Percentiles rank a stretch among this genome's conserved stretches.
Evolutionary conservation across 2,888 invertebrate species (phyloP).

Genomic region (Idaea straminata): DNA sequence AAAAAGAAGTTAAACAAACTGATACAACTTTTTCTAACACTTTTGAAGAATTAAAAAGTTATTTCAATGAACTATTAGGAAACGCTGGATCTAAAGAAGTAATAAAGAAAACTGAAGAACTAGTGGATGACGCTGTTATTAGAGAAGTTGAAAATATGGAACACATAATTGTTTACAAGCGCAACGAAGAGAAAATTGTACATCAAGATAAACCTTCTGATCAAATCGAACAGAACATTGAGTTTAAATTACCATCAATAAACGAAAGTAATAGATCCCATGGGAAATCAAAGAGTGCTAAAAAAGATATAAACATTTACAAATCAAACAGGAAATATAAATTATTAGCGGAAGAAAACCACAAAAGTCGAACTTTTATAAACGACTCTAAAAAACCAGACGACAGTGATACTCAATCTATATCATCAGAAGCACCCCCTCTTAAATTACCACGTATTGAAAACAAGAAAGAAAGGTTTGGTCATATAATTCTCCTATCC

Average conservation of each 20-base stretch:
- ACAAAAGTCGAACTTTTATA: slow-evolving; percentile 57
- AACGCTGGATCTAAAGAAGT: slow-evolving; percentile 37
- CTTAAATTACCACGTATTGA: slow-evolving; percentile 71
- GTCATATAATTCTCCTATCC: slow-evolving; percentile 30
- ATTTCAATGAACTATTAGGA: slow-evolving; percentile 58
- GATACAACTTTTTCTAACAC: slow-evolving; percentile 52
- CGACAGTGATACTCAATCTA: slow-evolving; percentile 56
- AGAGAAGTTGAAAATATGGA: slow-evolving; percentile 62
- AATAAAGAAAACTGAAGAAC: slow-evolving; percentile 26
- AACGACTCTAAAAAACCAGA: slow-evolving; percentile 45
- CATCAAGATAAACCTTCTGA: slow-evolving; percentile 20
- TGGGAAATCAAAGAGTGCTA: slow-evolving; percentile 32
- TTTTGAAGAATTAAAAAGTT: slow-evolving; percentile 58
- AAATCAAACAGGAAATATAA: slow-evolving; percentile 54
- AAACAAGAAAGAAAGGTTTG: slow-evolving; percentile 57
- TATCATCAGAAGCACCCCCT: slow-evolving; percentile 63
- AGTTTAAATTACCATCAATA: slow-evolving; percentile 63
- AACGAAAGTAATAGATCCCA: slow-evolving; percentile 53
- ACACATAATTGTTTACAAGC: slow-evolving; percentile 65
- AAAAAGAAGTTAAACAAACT: slow-evolving; percentile 8
- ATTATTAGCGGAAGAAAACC: slow-evolving; percentile 55
- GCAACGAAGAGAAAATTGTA: slow-evolving; percentile 40
- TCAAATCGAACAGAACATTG: slow-evolving; percentile 22
- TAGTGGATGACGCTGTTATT: slow-evolving; percentile 30
- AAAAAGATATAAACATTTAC: slow-evolving; percentile 53